phyloP scores from a whole-genome alignment of 2,797 vertebrate species.

The Carapus acus region DNA sequence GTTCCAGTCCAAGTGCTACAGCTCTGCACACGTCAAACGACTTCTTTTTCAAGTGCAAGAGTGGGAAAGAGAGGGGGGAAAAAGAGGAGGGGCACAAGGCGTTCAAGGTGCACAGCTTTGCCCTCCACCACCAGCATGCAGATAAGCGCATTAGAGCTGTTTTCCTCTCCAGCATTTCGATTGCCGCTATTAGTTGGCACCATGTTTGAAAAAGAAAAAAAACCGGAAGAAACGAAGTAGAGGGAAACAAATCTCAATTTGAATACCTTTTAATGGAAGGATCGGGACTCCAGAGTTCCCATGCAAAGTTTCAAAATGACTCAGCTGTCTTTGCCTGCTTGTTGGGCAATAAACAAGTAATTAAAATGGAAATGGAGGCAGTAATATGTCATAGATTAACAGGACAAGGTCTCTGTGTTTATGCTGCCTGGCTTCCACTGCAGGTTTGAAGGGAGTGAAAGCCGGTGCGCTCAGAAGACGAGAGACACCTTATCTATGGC shows the following conservation, averaged over 20 bases:
- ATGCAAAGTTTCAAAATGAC: conserved; percentile 34
- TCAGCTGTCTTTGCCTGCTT: conserved; percentile 11
- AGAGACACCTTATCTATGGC: conserved; percentile 57
- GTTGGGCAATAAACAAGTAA: conserved; percentile 52
- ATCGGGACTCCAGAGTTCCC: conserved; percentile 17
- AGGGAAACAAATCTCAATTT: too few species aligned
- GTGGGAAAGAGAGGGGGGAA: conserved; percentile 35
- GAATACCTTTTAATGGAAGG: conserved; percentile 39
- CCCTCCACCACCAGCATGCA: conserved; percentile 59
- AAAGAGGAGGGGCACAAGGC: conserved; percentile 49
- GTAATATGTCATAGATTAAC: conserved; percentile 45
- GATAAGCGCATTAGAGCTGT: conserved; percentile 68
- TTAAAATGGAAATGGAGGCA: conserved; percentile 59
- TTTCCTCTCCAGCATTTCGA: conserved; percentile 48
- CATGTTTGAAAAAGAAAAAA: conserved; percentile 43
- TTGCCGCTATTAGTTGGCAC: conserved; percentile 55
- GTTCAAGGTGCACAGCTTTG: conserved; percentile 52
- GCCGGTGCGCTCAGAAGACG: conserved; percentile 37
- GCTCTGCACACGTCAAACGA: conserved; percentile 47
- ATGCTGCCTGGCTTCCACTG: conserved; percentile 22
- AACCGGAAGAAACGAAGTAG: conserved; percentile 32
- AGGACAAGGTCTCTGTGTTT: conserved; percentile 33
- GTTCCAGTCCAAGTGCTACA: conserved; percentile 43
- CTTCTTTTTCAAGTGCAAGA: conserved; percentile 44
- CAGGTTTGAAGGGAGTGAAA: conserved; percentile 19